These are phyloP conservation scores for Patella depressa DNA, from an alignment of 2,888 invertebrate genomes.

Conservation along the genomic window DNA sequence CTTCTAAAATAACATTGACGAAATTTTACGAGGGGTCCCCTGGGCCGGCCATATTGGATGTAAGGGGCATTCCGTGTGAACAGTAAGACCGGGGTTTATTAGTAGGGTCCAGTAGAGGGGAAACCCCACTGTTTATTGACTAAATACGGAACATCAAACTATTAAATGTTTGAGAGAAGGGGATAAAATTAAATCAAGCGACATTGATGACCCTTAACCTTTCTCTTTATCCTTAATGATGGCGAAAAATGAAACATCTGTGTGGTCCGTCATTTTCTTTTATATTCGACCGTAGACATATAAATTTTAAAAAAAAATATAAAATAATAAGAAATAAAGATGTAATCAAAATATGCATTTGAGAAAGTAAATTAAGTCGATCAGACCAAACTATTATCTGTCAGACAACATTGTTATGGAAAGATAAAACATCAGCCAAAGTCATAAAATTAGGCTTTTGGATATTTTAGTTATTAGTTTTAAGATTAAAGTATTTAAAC, in stretches of 20 bases:
- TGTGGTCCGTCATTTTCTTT: not conserved
- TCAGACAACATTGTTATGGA: too few relatives aligned
- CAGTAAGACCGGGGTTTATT: not conserved
- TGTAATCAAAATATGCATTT: too few relatives aligned
- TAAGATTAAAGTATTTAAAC: too few relatives aligned
- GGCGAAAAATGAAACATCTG: not conserved
- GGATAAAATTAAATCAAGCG: conserved; percentile 3
- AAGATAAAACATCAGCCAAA: too few relatives aligned
- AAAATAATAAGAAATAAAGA: too few relatives aligned
- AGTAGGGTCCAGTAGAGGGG: not conserved
- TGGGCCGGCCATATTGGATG: conserved; percentile 1
- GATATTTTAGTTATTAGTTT: too few relatives aligned
- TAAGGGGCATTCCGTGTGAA: not conserved
- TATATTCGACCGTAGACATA: too few relatives aligned
- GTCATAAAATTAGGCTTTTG: too few relatives aligned
- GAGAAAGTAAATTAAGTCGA: too few relatives aligned
- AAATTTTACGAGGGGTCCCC: conserved; percentile 2
- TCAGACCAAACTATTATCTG: too few relatives aligned
- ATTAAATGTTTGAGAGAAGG: not conserved
- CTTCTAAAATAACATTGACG: conserved; percentile 9
- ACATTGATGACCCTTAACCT: not conserved
- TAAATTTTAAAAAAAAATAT: too few relatives aligned
- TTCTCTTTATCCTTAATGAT: not conserved
- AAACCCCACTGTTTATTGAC: not conserved
- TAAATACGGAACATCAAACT: conserved; percentile 7